These are phyloP conservation scores for Limonius californicus DNA, from an alignment of 1,140 invertebrate species.

Conservation along the genomic window DNA sequence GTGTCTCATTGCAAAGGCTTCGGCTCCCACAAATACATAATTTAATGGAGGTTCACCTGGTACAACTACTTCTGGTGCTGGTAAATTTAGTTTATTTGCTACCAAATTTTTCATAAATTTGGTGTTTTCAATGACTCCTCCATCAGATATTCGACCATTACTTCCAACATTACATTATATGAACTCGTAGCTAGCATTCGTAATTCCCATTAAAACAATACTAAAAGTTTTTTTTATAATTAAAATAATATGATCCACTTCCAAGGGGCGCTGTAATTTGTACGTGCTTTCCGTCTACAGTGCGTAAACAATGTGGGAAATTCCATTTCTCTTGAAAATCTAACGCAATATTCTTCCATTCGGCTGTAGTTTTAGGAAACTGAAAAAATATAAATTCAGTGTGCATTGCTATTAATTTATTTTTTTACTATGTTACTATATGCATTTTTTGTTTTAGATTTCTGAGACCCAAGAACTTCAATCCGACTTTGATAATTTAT, in stretches of 20 bases:
- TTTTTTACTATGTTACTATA: background rate
- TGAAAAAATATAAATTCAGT: conserved; percentile 4
- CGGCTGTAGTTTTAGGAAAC: background rate
- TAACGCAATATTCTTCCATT: conserved; percentile 15
- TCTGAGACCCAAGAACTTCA: background rate
- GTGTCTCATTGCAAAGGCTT: conserved; percentile 31
- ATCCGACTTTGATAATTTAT: background rate
- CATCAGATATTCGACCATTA: conserved; percentile 23
- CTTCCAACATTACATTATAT: conserved; percentile 21
- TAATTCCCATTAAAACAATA: conserved; percentile 20
- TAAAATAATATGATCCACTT: conserved; percentile 23
- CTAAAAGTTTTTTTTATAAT: conserved; percentile 21
- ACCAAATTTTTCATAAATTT: conserved; percentile 21
- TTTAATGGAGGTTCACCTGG: conserved; percentile 18
- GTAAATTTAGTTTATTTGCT: background rate
- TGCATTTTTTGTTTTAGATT: background rate
- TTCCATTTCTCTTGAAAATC: conserved; percentile 18
- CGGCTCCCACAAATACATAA: conserved; percentile 33
- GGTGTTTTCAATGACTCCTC: conserved; percentile 19
- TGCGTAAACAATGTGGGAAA: conserved; percentile 17
- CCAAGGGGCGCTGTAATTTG: background rate
- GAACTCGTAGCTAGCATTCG: conserved; percentile 24
- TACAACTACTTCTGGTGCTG: background rate
- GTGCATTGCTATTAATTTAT: background rate
- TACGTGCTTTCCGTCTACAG: conserved; percentile 10